Base-by-base conservation (phyloP, 2,888 invertebrate species). In the Phortica magna region DNA sequence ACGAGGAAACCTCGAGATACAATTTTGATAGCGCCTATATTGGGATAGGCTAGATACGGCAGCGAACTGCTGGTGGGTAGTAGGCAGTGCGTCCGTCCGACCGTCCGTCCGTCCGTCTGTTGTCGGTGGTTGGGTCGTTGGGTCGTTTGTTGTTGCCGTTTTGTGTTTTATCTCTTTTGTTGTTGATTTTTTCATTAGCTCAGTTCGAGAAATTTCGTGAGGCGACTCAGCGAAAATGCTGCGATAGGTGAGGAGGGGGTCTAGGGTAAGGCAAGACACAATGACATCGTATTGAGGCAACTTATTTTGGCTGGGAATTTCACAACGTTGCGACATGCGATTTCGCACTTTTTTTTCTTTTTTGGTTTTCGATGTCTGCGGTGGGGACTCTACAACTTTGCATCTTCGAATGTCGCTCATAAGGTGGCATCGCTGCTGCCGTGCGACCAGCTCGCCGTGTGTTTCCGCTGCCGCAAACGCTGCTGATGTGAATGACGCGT, bases 261-360 rank as follows among this genome's bases (percentile, higher is more conserved):
- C 3, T 9, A 48, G 48, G 1, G 48, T 48, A 7, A 14, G 48
- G 31, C 1, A 31, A 31, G 31, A 4, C 5, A 31, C 31, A 31
- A 31, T 31, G 5, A 31, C 31, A 31, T 31, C 31, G 31, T 31
- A 17, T 55, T 55, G 14, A 17, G 55, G 61, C 7, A 48, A 48
- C 14, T 48, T 14, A 83, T 83, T 83, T 85, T 80, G 82, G 64
- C 48, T 70, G 82, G 79, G 84, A 84, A 86, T 85, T 88, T 85
- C 85, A 88, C 81, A 86, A 88, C 80, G 81, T 83, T 83, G 82
- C 85, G 79, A 84, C 75, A 83, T 22, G 78, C 72, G 73, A 81
- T 76, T 84, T 86, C 81, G 80, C 81, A 79, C 84, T 83, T 82
- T 84, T 81, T 70, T 48, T 12, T 14, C 5, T 10, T 12, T 22